Percentiles rank a stretch among this genome's conserved stretches.
Evolutionary conservation across 2,113 vertebrate genomes (phyloP).

Genomic region (Ovis aries): DNA sequence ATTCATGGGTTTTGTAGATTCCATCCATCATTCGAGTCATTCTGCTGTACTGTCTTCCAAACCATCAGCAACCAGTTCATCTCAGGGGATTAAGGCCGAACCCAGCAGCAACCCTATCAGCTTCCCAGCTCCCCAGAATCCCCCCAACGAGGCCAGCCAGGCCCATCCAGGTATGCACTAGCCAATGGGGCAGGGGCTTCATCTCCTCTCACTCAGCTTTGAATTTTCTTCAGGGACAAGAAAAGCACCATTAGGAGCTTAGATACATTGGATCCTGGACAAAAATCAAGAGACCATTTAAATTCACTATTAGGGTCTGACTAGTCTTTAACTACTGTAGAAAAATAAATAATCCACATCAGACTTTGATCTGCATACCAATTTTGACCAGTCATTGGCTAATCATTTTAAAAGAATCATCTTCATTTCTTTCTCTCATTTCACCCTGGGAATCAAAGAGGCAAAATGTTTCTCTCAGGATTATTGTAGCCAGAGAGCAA

Average conservation of each 20-base stretch:
- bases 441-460: not conserved
- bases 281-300: not conserved
- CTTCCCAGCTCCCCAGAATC: conserved; percentile 78
- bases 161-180: conserved; percentile 63
- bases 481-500: not conserved
- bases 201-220: not conserved
- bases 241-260: not conserved
- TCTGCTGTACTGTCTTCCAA: conserved; percentile 72
- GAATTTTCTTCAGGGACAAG: not conserved
- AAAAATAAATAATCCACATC: not conserved
- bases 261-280: not conserved
- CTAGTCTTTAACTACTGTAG: not conserved
- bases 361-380: not conserved
- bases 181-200: not conserved
- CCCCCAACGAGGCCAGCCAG: conserved; percentile 64
- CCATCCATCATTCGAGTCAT: conserved; percentile 62
- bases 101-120: conserved; percentile 74
- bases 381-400: not conserved
- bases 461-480: not conserved
- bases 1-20: conserved; percentile 72
- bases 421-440: not conserved
- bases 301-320: not conserved
- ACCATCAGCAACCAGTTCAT: conserved; percentile 74
- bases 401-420: not conserved
- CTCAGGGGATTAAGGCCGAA: conserved; percentile 73